Percentiles rank a stretch among this genome's conserved stretches.
Conservation (phyloP, 2,113 vertebrate species). For the Vulpes lagopus region DNA sequence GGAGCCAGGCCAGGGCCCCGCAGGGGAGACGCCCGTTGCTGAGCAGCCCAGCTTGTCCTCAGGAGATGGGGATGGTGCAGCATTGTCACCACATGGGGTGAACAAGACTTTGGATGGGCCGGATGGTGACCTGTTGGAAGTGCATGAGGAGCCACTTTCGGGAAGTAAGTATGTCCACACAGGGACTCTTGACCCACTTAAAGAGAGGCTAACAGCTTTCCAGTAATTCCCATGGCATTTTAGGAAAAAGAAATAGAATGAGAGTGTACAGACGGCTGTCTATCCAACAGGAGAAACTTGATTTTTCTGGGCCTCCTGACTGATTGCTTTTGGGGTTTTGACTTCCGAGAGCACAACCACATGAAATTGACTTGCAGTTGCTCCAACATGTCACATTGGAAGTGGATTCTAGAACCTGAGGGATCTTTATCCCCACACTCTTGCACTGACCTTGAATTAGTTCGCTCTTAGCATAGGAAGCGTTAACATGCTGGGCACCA, state of each 20-base stretch:
- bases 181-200: not conserved
- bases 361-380: accelerated
- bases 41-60: constrained; percentile 68
- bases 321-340: not conserved
- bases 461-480: not conserved
- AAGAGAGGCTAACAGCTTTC: not conserved
- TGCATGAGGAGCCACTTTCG: constrained; percentile 28
- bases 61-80: not conserved
- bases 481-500: not conserved
- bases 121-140: not conserved
- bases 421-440: accelerated
- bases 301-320: not conserved
- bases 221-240: not conserved
- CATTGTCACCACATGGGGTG: not conserved
- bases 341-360: not conserved
- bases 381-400: not conserved
- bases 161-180: constrained; percentile 84
- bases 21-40: constrained; percentile 64
- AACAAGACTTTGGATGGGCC: constrained; percentile 68
- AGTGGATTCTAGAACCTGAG: not conserved
- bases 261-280: not conserved
- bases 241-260: not conserved
- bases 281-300: not conserved
- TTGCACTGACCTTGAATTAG: not conserved
- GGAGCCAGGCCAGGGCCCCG: constrained; percentile 54